Conservation (phyloP, 2,113 vertebrate species). For the Hystrix brachyura region DNA sequence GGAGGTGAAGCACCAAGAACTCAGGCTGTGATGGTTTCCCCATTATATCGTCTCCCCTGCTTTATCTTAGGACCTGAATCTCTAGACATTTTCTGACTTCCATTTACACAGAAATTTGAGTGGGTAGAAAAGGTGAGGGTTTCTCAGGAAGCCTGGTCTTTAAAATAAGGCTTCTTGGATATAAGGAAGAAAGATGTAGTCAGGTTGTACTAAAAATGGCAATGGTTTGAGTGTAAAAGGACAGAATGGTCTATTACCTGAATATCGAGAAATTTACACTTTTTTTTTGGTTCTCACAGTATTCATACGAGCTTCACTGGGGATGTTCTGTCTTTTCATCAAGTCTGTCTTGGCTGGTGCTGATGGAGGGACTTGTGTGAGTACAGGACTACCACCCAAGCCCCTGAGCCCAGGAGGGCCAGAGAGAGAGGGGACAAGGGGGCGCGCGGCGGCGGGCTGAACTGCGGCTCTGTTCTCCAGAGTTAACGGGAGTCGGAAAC, state of each 20-base stretch:
- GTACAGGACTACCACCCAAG: neutral
- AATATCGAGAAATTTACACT: neutral
- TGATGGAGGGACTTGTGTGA: too few relatives aligned
- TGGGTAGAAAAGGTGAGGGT: neutral
- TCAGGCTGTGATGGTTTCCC: neutral
- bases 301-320: too few relatives aligned
- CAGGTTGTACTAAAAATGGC: neutral
- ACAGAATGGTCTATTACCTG: too few relatives aligned
- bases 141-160: neutral
- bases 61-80: neutral
- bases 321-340: neutral
- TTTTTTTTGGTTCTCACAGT: neutral
- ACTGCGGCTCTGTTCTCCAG: too few relatives aligned
- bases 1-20: neutral
- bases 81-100: neutral
- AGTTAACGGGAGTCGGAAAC: neutral
- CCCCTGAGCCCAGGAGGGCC: accelerated
- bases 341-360: neutral
- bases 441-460: accelerated
- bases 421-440: neutral
- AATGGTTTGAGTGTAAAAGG: neutral
- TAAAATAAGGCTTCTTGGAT: neutral
- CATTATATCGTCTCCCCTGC: neutral
- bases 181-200: neutral
- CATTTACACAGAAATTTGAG: neutral